Evolutionary conservation across 2,888 invertebrate genomes (phyloP).

Genomic region (Hypomecis punctinalis): DNA sequence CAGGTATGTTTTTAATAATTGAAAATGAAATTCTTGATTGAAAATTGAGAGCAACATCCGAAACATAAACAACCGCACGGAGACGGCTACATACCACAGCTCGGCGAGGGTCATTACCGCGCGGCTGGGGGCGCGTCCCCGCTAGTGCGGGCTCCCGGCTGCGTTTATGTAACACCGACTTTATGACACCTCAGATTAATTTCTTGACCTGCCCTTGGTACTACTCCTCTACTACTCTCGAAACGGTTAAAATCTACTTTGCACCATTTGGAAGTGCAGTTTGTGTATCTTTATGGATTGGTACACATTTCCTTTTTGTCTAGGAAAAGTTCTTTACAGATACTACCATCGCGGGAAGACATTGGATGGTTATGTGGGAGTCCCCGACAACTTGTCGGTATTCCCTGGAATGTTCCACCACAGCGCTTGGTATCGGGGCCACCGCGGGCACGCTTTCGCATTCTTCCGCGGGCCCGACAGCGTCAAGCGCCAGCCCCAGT

Average conservation of each 20-base stretch:
- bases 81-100: conserved; percentile 53
- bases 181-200: conserved; percentile 58
- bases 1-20: too few species aligned
- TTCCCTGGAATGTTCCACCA: too few species aligned
- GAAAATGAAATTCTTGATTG: too few species aligned
- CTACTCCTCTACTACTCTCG: conserved; percentile 37
- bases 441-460: too few species aligned
- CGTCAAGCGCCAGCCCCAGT: too few species aligned
- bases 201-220: conserved; percentile 52
- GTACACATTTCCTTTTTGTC: background rate
- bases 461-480: too few species aligned
- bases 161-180: conserved; percentile 59
- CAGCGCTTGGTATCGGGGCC: too few species aligned
- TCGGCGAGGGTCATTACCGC: conserved; percentile 67
- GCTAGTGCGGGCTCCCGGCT: conserved; percentile 51
- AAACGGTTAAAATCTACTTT: background rate
- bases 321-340: background rate
- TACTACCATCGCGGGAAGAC: too few species aligned
- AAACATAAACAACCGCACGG: conserved; percentile 13
- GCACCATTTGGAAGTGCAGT: background rate
- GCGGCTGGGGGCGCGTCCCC: conserved; percentile 58
- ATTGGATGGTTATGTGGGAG: too few species aligned
- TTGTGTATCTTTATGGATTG: background rate
- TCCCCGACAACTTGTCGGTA: too few species aligned
- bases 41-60: background rate